phyloP scores from a whole-genome alignment of 2,797 vertebrate species.

The Tachyglossus aculeatus region DNA sequence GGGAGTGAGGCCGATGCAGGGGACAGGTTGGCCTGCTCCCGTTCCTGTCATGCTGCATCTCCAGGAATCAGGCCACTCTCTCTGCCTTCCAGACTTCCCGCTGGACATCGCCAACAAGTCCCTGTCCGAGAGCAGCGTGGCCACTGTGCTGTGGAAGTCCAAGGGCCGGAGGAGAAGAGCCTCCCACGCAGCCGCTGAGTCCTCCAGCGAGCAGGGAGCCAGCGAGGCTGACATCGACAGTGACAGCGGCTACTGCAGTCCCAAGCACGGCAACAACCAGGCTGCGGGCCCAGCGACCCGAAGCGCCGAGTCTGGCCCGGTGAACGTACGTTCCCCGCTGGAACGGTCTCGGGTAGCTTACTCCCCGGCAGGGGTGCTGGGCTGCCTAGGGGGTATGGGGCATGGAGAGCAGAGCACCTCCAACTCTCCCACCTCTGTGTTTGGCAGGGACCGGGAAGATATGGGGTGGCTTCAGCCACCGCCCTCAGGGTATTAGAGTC shows the following conservation, averaged over 20 bases:
- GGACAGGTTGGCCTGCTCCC: too few relatives aligned
- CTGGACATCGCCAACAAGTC: conserved; percentile 86
- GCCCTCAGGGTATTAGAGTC: too few relatives aligned
- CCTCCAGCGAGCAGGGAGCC: conserved; percentile 89
- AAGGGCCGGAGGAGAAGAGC: conserved; percentile 84
- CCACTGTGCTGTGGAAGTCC: conserved; percentile 86
- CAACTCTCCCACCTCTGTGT: too few relatives aligned
- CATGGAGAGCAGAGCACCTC: too few relatives aligned
- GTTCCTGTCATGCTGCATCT: too few relatives aligned
- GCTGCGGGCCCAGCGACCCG: conserved; percentile 64
- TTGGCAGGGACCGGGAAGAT: too few relatives aligned
- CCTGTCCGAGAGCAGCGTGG: conserved; percentile 78
- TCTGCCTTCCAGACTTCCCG: conserved; percentile 84
- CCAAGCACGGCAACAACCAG: conserved; percentile 89
- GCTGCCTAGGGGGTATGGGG: too few relatives aligned
- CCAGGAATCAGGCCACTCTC: background rate
- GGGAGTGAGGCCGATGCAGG: too few relatives aligned
- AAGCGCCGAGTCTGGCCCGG: conserved; percentile 60
- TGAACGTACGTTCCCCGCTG: conserved; percentile 70
- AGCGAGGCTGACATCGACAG: conserved; percentile 98
- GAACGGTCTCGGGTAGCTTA: too few relatives aligned
- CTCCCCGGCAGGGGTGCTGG: too few relatives aligned
- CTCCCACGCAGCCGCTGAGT: conserved; percentile 86
- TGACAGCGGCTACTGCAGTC: conserved; percentile 97
- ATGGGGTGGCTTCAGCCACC: too few relatives aligned